phyloP scores from a whole-genome alignment of 2,888 invertebrate genomes.

The Orthosia gracilis region DNA sequence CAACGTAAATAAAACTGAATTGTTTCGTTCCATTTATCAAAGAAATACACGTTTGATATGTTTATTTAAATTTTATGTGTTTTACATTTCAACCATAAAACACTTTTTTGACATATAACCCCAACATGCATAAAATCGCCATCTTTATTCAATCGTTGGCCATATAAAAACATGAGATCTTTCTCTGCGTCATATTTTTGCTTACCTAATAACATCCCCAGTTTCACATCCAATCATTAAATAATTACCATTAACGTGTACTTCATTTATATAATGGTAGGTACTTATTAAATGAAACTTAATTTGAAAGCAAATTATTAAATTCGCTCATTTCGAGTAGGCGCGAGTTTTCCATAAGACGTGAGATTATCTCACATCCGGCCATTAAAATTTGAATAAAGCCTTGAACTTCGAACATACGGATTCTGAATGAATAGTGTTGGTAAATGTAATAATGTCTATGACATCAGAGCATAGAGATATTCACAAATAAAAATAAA shows the following conservation, averaged over 20 bases:
- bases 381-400: slow-evolving; percentile 44
- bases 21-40: slow-evolving; percentile 47
- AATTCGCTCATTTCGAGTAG: slow-evolving; percentile 45
- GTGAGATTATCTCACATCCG: slow-evolving; percentile 53
- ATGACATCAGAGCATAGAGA: slow-evolving; percentile 12
- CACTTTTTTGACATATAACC: slow-evolving; percentile 33
- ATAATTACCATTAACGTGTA: slow-evolving; percentile 63
- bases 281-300: slow-evolving; percentile 60
- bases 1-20: slow-evolving; percentile 52
- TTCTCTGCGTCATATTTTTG: slow-evolving; percentile 46
- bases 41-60: slow-evolving; percentile 25
- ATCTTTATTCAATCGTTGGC: slow-evolving; percentile 8
- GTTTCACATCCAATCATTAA: slow-evolving; percentile 63
- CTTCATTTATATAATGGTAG: slow-evolving; percentile 59
- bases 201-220: slow-evolving; percentile 51
- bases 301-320: slow-evolving; percentile 61
- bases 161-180: slow-evolving; percentile 37
- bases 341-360: slow-evolving; percentile 45
- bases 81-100: slow-evolving; percentile 37
- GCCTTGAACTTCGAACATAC: slow-evolving; percentile 51
- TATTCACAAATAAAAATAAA: background rate
- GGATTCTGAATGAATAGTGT: slow-evolving; percentile 7
- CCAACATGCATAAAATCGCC: slow-evolving; percentile 13
- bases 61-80: slow-evolving; percentile 46
- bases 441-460: slow-evolving; percentile 11